Percentiles rank a stretch among this genome's conserved stretches.
phyloP scores from a whole-genome alignment of 2,888 invertebrate genomes.

The Lochmaea capreae region DNA sequence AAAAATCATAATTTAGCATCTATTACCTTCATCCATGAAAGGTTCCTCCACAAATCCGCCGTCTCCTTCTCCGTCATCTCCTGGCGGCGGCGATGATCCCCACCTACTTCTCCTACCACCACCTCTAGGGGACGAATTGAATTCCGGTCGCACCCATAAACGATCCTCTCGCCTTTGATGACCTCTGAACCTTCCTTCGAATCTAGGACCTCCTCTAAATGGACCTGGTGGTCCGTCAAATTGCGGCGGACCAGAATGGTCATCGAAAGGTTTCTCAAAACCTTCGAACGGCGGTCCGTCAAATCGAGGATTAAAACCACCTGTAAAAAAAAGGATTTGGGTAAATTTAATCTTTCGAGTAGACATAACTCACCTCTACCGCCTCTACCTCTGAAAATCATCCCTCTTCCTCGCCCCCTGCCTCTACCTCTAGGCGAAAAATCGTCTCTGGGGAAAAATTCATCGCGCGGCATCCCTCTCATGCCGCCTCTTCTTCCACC shows the following conservation, averaged over 20 bases:
- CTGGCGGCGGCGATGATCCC: constrained; percentile 33
- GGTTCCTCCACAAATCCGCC: constrained; percentile 11
- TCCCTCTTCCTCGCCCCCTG: constrained; percentile 25
- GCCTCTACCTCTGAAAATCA: constrained; percentile 36
- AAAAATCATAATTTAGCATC: background rate
- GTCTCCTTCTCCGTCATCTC: constrained; percentile 20
- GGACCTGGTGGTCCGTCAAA: constrained; percentile 53
- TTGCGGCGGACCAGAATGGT: constrained; percentile 44
- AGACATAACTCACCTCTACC: constrained; percentile 31
- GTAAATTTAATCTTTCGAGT: background rate
- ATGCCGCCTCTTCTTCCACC: constrained; percentile 48
- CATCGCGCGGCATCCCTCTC: constrained; percentile 47
- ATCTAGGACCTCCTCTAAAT: constrained; percentile 46
- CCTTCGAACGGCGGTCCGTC: constrained; percentile 54
- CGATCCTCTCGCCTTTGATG: constrained; percentile 52
- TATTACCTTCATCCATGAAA: background rate
- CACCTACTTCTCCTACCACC: constrained; percentile 47
- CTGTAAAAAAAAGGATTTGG: constrained; percentile 3
- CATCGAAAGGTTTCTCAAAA: constrained; percentile 48
- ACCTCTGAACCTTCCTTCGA: constrained; percentile 40
- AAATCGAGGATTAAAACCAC: constrained; percentile 40
- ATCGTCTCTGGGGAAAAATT: constrained; percentile 53
- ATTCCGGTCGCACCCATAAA: constrained; percentile 47
- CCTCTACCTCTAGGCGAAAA: constrained; percentile 50
- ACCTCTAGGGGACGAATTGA: constrained; percentile 19